A percentile compares a stretch with the other conserved stretches of the same genome.
These are phyloP conservation scores for Lycocorax pyrrhopterus DNA, from an alignment of 2,113 vertebrate species.

Conservation along the genomic window DNA sequence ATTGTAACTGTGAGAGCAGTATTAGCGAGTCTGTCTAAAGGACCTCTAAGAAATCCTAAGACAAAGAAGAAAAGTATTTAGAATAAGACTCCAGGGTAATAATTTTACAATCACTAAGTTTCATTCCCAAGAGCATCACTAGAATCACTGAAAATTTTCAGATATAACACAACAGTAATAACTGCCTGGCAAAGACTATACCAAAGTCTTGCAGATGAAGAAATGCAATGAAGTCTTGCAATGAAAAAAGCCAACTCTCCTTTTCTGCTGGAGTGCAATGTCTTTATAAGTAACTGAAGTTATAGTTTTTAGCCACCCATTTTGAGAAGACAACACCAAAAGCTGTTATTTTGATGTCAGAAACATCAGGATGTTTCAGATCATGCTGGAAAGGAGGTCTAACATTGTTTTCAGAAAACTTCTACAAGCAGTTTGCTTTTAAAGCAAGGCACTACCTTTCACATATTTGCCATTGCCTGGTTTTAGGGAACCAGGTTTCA, in stretches of 20 bases:
- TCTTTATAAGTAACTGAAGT: neutral
- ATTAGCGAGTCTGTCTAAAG: neutral
- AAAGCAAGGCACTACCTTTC: neutral
- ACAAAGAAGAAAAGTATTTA: neutral
- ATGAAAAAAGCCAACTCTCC: neutral
- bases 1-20: neutral
- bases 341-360: neutral
- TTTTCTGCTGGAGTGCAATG: neutral
- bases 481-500: neutral
- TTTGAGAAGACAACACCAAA: neutral
- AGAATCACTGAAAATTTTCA: neutral
- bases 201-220: neutral
- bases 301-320: neutral
- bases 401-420: neutral
- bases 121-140: neutral
- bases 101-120: neutral
- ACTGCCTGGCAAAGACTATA: neutral
- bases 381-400: neutral
- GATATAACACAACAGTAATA: neutral
- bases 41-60: neutral
- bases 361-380: neutral
- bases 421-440: neutral
- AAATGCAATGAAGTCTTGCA: neutral
- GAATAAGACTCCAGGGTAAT: neutral
- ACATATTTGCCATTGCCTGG: neutral